Evolutionary conservation across 2,113 vertebrate species (phyloP), one percentile per base, ranked within the genome.

Genomic region (Aramus guarauna): DNA sequence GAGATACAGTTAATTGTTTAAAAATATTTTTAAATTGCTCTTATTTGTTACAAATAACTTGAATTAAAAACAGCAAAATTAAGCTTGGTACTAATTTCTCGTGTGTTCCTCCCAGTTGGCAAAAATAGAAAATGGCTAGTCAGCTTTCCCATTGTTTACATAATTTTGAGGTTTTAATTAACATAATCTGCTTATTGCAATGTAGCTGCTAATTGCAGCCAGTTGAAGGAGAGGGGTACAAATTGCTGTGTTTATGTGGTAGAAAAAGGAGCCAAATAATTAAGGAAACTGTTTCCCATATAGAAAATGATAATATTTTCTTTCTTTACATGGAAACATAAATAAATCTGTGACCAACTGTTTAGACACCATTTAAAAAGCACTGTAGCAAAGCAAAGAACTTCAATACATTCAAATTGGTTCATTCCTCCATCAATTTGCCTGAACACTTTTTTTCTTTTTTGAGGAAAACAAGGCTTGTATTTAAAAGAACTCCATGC

Each of bases 71-170:
- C 73, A 95, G 69, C 53, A 89, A 97, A 96, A 89, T 96, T 72
- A 95, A 94, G 85, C 91, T 85, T 69, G 84, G 52, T 97, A 29
- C 80, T 89, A 91, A 92, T 96, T 96, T 95, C 73, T 96, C 86
- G 91, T 89, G 73, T 89, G 86, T 95, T 96, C 92, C 91, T 97
- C 96, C 77, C 86, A 91, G 80, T 92, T 89, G 92, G 91, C 92
- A 95, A 97, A 97, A 97, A 97, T 96, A 94, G 96, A 96, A 97
- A 96, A 86, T 90, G 94, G 84, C 88, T 97, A 97, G 92, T 95
- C 97, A 97, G 95, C 96, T 95, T 95, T 97, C 92, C 91, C 94
- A 95, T 97, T 96, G 95, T 97, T 97, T 97, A 96, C 80, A 94
- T 85, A 97, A 92, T 94, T 94, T 92, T 92, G 96, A 96, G 92